These are phyloP conservation scores for Pocillopora verrucosa DNA, from an alignment of 64 coral and sea anemone species.

Conservation along the genomic window DNA sequence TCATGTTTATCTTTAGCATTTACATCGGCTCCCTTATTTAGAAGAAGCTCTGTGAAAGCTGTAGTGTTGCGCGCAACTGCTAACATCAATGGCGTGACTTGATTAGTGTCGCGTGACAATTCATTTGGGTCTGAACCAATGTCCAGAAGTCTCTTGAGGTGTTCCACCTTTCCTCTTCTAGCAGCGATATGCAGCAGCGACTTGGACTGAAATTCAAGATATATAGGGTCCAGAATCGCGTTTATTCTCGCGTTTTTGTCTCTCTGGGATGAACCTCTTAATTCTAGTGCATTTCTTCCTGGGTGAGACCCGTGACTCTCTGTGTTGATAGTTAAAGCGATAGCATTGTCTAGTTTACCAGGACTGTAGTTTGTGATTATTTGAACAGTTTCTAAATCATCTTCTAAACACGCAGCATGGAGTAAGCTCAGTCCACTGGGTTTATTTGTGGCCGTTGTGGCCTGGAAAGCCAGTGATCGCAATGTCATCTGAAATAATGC, in stretches of 20 bases:
- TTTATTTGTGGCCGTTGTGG: slow-evolving; percentile 12
- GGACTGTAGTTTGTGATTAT: slow-evolving; percentile 71
- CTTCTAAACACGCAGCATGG: slow-evolving; percentile 81
- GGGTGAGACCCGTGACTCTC: background rate
- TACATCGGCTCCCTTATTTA: slow-evolving; percentile 57
- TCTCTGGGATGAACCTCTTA: background rate
- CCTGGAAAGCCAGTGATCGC: slow-evolving; percentile 42
- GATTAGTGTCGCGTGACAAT: background rate
- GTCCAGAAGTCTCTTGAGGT: slow-evolving; percentile 52
- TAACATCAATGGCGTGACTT: slow-evolving; percentile 68
- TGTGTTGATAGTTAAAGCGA: slow-evolving; percentile 59
- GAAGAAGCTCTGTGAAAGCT: slow-evolving; percentile 52
- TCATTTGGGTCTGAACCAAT: slow-evolving; percentile 70
- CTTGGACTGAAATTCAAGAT: slow-evolving; percentile 26
- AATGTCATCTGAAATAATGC: slow-evolving; percentile 25
- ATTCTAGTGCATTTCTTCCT: slow-evolving; percentile 22
- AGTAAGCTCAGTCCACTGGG: slow-evolving; percentile 65
- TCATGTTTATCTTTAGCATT: slow-evolving; percentile 61
- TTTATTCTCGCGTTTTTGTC: slow-evolving; percentile 30
- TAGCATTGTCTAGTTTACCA: slow-evolving; percentile 75
- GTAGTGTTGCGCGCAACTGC: slow-evolving; percentile 65
- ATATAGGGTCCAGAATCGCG: slow-evolving; percentile 19
- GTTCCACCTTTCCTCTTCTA: slow-evolving; percentile 52
- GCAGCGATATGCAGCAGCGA: slow-evolving; percentile 54
- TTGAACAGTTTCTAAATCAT: slow-evolving; percentile 63